Conservation (phyloP, 2,888 invertebrate species). For the Laspeyria flexula region DNA sequence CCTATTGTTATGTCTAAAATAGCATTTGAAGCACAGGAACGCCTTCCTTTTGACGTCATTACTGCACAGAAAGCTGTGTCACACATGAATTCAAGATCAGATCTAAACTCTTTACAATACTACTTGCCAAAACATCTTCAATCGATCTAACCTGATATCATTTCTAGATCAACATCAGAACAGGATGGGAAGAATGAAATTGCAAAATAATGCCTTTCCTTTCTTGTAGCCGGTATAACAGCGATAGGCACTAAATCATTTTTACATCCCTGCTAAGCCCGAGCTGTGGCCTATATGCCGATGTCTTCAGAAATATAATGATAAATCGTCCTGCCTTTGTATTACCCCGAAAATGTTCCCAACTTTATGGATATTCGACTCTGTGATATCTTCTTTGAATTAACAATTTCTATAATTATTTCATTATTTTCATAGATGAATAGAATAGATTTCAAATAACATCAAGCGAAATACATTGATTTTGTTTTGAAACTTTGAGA, state of each 20-base stretch:
- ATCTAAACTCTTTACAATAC: too few species aligned
- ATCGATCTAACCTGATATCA: slow-evolving; percentile 20
- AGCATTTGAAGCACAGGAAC: too few species aligned
- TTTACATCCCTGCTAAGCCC: slow-evolving; percentile 41
- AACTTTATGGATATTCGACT: slow-evolving; percentile 31
- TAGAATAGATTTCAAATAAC: too few species aligned
- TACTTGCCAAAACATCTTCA: not conserved
- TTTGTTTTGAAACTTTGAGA: too few species aligned
- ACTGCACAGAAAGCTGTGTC: too few species aligned
- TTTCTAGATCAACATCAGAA: slow-evolving; percentile 20
- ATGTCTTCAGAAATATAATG: slow-evolving; percentile 42
- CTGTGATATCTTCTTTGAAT: slow-evolving; percentile 21
- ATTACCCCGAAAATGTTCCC: slow-evolving; percentile 25
- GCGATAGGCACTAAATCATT: slow-evolving; percentile 42
- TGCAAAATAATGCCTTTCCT: slow-evolving; percentile 37
- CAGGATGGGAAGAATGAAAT: slow-evolving; percentile 18
- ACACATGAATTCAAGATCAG: too few species aligned
- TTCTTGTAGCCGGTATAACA: slow-evolving; percentile 16
- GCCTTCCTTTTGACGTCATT: too few species aligned
- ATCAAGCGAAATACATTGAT: too few species aligned
- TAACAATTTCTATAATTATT: slow-evolving; percentile 1
- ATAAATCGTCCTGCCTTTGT: slow-evolving; percentile 38
- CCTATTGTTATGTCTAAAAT: too few species aligned
- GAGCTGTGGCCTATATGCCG: slow-evolving; percentile 33
- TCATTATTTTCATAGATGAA: too few species aligned